These are phyloP conservation scores for Antheraea pernyi DNA, from an alignment of 1,140 invertebrate species.

Conservation along the genomic window DNA sequence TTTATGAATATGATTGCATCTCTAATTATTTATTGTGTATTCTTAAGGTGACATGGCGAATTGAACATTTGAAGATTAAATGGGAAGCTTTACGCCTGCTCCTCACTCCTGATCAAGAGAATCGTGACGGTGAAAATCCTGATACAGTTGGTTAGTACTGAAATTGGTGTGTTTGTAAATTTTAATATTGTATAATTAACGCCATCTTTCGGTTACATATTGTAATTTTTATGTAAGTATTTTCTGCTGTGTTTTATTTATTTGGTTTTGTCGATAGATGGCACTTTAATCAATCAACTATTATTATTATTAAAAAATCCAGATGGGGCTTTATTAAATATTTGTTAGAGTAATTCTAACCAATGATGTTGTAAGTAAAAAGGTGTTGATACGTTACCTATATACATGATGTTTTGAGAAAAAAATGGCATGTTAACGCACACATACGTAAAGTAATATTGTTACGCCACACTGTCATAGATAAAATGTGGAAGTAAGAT, in stretches of 20 bases:
- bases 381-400: too few relatives aligned
- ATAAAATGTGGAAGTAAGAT: too few relatives aligned
- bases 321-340: too few relatives aligned
- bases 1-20: too few relatives aligned
- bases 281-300: background rate
- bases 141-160: slow-evolving; percentile 57
- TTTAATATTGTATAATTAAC: background rate
- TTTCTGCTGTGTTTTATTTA: background rate
- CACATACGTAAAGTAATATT: too few relatives aligned
- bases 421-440: too few relatives aligned
- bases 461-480: too few relatives aligned
- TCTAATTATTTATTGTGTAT: too few relatives aligned
- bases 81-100: slow-evolving; percentile 83
- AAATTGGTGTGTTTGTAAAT: slow-evolving; percentile 18
- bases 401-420: too few relatives aligned
- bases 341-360: too few relatives aligned
- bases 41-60: slow-evolving; percentile 84
- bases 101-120: slow-evolving; percentile 61
- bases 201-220: background rate
- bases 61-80: slow-evolving; percentile 85
- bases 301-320: too few relatives aligned
- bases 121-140: slow-evolving; percentile 48
- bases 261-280: background rate
- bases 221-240: background rate
- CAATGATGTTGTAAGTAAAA: too few relatives aligned